Evolutionary conservation across 2,888 invertebrate genomes (phyloP), one percentile per base, ranked within the genome.

Genomic region (Brenthis daphne): DNA sequence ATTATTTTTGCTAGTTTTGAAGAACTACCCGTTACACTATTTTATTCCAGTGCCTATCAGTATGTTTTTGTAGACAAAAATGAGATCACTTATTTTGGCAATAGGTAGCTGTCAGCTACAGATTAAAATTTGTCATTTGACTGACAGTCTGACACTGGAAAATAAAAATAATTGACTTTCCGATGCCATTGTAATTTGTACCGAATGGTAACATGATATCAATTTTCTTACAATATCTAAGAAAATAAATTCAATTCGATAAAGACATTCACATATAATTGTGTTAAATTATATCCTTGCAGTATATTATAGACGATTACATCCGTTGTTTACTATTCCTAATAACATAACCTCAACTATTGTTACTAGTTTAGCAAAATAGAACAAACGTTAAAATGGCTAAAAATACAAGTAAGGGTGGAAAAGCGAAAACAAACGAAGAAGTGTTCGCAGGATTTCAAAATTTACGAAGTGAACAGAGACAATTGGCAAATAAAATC

Each of bases 401-500:
- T 24, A 88, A 89, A 78, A 65, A 77, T 53, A 77, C 84, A 72
- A 70, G 77, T 81, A 94, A 88, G 77, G 79, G 77, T 66, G 81
- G 79, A n/a, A 94, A 94, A 80, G 75, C 81, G 66, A 93, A 92
- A 77, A 90, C 94, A 37, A 95, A 94, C 74, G 98, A 98, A 85
- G 97, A 98, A 90, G 96, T 99, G 79, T 94, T 98, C 76, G 94
- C 95, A 61, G 97, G 96, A 68, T 99, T 99, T 91, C 98, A 99
- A 90, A 93, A 94, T 71, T 94, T 99, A 65, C 94, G 99, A 57
- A 95, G 95, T 77, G 98, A 99, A 83, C 99, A 99, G 89, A 94
- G 98, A 80, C 94, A 95, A 79, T 91, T 98, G 79, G 97, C 97
- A 43, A 95, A 95, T 78, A 99, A 98, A 94, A 94, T 99, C 72